Evolutionary conservation across 2,888 invertebrate species (phyloP).

Genomic region (Ectemnius continuus): DNA sequence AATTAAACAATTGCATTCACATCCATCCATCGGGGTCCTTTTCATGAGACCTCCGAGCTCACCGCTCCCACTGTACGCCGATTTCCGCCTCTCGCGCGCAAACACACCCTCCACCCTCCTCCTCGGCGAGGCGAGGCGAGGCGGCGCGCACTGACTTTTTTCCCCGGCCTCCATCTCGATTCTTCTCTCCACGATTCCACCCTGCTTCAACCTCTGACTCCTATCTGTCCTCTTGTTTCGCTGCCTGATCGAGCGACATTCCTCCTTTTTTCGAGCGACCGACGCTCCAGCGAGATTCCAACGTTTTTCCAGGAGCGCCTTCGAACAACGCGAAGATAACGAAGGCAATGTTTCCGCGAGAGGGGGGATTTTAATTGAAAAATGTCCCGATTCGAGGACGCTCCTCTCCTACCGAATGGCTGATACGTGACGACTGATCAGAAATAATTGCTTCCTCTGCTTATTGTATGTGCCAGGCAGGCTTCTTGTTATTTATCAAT

Average conservation of each 20-base stretch:
- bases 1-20: slow-evolving; percentile 77
- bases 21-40: slow-evolving; percentile 66
- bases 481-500: too few relatives aligned
- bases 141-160: neutral
- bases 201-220: neutral
- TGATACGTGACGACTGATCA: slow-evolving; percentile 49
- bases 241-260: neutral
- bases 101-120: neutral
- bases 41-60: slow-evolving; percentile 32
- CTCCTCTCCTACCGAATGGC: slow-evolving; percentile 42
- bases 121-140: too few relatives aligned
- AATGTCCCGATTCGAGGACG: slow-evolving; percentile 48
- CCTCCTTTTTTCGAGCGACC: slow-evolving; percentile 11
- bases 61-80: too few relatives aligned
- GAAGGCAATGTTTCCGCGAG: neutral
- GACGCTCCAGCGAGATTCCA: slow-evolving; percentile 1
- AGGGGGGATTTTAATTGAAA: slow-evolving; percentile 19
- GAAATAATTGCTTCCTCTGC: neutral
- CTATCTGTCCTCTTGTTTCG: slow-evolving; percentile 9
- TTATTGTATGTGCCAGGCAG: too few relatives aligned
- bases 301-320: neutral
- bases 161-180: neutral
- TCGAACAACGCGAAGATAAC: neutral
- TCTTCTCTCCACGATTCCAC: neutral
- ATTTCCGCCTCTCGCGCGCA: too few relatives aligned